These are phyloP conservation scores for Stenodera caucasica DNA, from an alignment of 2,888 invertebrate species.

Conservation along the genomic window DNA sequence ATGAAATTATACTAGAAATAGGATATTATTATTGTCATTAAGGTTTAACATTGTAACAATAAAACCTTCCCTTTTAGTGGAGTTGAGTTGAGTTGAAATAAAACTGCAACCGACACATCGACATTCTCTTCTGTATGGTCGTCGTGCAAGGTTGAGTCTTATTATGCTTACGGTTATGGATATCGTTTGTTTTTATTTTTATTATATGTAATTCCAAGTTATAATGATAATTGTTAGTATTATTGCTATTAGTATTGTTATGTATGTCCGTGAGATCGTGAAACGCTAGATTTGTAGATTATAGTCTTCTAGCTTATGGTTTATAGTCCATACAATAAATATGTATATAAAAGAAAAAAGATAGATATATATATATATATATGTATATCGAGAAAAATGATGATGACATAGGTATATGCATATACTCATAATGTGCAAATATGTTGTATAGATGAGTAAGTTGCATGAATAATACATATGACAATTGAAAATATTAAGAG, in stretches of 20 bases:
- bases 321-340: conserved; percentile 21
- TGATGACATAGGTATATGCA: too few relatives aligned
- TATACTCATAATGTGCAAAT: conserved; percentile 38
- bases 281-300: conserved; percentile 27
- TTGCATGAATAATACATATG: conserved; percentile 42
- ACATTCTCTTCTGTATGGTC: conserved; percentile 4
- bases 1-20: too few relatives aligned
- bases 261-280: conserved; percentile 39
- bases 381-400: too few relatives aligned
- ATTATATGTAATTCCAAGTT: conserved; percentile 54
- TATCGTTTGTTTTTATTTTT: conserved; percentile 54
- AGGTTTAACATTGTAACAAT: conserved; percentile 6
- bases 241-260: conserved; percentile 33
- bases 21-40: neutral
- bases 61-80: conserved; percentile 25
- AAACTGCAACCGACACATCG: conserved; percentile 16
- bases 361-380: too few relatives aligned
- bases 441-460: conserved; percentile 37
- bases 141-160: conserved; percentile 47
- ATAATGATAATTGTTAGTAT: conserved; percentile 52
- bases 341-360: too few relatives aligned
- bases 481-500: conserved; percentile 45
- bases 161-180: conserved; percentile 51
- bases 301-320: conserved; percentile 37
- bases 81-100: too few relatives aligned